These are phyloP conservation scores for Palaemon carinicauda DNA, from an alignment of 1,140 invertebrate species.

Conservation along the genomic window DNA sequence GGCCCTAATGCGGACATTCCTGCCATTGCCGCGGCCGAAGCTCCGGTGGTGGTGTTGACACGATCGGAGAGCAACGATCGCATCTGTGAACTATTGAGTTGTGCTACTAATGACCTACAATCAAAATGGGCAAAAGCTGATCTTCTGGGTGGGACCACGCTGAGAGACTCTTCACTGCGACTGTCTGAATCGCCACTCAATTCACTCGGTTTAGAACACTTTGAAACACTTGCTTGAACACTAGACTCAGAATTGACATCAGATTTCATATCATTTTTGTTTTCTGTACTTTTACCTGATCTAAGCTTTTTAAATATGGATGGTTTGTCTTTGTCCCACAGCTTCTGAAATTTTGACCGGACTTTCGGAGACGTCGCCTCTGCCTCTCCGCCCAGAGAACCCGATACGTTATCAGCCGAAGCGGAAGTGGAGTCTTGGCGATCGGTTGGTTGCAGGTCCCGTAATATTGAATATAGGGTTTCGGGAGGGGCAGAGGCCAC, in stretches of 20 bases:
- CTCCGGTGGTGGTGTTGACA: constrained; percentile 88
- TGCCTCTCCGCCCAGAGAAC: constrained; percentile 62
- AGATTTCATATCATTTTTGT: constrained; percentile 24
- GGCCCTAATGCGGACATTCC: constrained; percentile 12
- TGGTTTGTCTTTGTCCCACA: constrained; percentile 62
- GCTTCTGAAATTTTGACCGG: constrained; percentile 64
- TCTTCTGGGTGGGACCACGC: constrained; percentile 62
- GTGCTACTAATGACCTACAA: constrained; percentile 84
- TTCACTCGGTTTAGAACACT: constrained; percentile 25
- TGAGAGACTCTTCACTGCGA: constrained; percentile 25
- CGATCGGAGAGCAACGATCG: constrained; percentile 74
- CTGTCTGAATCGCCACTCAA: constrained; percentile 54
- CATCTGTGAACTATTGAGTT: constrained; percentile 68
- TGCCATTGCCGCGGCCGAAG: constrained; percentile 82
- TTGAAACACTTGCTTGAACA: constrained; percentile 20
- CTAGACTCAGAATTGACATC: constrained; percentile 48
- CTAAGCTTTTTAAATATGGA: constrained; percentile 55
- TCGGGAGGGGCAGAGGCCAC: constrained; percentile 71
- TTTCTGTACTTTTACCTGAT: constrained; percentile 42
- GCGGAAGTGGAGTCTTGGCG: constrained; percentile 69
- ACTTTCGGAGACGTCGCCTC: constrained; percentile 63
- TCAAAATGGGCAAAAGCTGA: constrained; percentile 92
- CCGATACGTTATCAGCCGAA: constrained; percentile 67
- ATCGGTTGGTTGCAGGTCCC: constrained; percentile 70
- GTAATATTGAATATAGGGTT: constrained; percentile 82